A percentile compares a stretch with the other conserved stretches of the same genome.
These are phyloP conservation scores for Leguminivora glycinivorella DNA, from an alignment of 1,140 invertebrate genomes.

Conservation along the genomic window DNA sequence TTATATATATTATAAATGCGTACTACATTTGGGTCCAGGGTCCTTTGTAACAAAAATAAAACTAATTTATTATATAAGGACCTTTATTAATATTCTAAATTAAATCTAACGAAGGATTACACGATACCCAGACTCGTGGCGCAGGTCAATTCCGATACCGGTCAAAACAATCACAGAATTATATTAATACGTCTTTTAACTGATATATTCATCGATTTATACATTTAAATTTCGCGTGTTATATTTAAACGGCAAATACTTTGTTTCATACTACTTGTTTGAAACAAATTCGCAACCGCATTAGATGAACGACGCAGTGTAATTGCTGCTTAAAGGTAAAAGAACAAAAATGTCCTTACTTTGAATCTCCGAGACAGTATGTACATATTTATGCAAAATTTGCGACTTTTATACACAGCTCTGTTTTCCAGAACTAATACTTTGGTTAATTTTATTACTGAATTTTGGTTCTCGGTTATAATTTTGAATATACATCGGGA, in stretches of 20 bases:
- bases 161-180: slow-evolving; percentile 29
- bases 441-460: slow-evolving; percentile 11
- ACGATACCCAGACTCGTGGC: slow-evolving; percentile 7
- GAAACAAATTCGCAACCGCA: too few relatives aligned
- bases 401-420: slow-evolving; percentile 3
- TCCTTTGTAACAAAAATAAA: slow-evolving; percentile 30
- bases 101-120: slow-evolving; percentile 24
- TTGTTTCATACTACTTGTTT: too few relatives aligned
- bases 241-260: neutral
- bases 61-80: slow-evolving; percentile 29
- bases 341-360: neutral
- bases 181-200: slow-evolving; percentile 25
- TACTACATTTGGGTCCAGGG: slow-evolving; percentile 20
- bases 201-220: slow-evolving; percentile 21
- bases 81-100: slow-evolving; percentile 28
- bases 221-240: slow-evolving; percentile 17
- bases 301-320: too few relatives aligned
- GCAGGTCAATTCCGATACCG: slow-evolving; percentile 13
- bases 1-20: slow-evolving; percentile 27
- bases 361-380: slow-evolving; percentile 12
- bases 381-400: slow-evolving; percentile 22
- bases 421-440: neutral
- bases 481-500: slow-evolving; percentile 16
- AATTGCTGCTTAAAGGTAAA: too few relatives aligned
- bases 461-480: slow-evolving; percentile 25